phyloP scores from a whole-genome alignment of 92 coral and sea anemone genomes.

The Desmophyllum pertusum region DNA sequence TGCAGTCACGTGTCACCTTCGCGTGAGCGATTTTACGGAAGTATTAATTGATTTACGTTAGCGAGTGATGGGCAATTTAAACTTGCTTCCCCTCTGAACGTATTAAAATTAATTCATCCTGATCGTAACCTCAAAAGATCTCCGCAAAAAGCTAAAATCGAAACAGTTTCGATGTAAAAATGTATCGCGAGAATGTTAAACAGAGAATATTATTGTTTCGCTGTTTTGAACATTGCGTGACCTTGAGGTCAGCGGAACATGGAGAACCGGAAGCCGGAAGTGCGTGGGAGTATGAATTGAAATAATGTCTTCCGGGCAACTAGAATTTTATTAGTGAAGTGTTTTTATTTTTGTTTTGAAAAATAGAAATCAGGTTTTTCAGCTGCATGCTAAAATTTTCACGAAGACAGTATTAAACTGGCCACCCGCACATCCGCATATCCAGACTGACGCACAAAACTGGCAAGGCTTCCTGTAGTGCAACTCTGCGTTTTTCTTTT shows the following conservation, averaged over 20 bases:
- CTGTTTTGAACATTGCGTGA: background rate
- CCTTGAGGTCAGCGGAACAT: background rate
- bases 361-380: background rate
- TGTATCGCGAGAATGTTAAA: background rate
- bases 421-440: no score
- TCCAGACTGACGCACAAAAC: no score
- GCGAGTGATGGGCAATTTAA: no score
- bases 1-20: background rate
- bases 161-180: background rate
- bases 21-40: background rate
- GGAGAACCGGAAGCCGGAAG: conserved; percentile 8
- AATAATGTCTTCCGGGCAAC: background rate
- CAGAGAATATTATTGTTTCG: background rate
- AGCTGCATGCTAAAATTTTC: background rate
- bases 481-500: no score
- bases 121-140: background rate
- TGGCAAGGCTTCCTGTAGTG: no score
- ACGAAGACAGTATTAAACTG: background rate
- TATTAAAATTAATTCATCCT: no score
- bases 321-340: background rate
- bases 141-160: background rate
- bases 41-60: background rate
- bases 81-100: background rate
- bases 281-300: background rate
- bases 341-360: background rate